Conservation (phyloP, 2,113 vertebrate genomes). For the Anser cygnoides region DNA sequence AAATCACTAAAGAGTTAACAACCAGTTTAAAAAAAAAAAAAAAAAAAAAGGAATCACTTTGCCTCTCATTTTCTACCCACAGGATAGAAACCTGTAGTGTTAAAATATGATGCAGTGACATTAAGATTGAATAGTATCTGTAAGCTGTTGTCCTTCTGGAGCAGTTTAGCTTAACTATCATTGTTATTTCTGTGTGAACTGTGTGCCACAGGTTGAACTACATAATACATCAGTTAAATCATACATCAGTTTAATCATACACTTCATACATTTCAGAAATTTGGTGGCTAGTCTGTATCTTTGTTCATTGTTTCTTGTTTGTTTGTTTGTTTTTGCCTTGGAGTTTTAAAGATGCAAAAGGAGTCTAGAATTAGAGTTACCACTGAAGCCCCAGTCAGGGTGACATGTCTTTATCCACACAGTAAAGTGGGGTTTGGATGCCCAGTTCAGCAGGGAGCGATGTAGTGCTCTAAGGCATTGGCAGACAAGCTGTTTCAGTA, state of each 20-base stretch:
- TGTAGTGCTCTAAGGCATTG: not conserved
- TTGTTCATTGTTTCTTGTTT: not conserved
- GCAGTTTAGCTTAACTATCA: not conserved
- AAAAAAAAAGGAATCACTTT: not conserved
- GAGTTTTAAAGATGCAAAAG: not conserved
- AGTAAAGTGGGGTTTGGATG: not conserved
- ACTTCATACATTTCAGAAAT: not conserved
- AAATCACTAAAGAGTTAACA: not conserved
- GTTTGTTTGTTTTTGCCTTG: not conserved
- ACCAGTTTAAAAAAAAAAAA: not conserved
- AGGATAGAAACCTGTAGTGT: not conserved
- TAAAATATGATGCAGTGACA: not conserved
- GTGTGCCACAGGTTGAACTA: not conserved
- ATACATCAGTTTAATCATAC: not conserved
- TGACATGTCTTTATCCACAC: not conserved
- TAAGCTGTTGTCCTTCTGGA: not conserved
- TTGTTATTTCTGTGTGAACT: not conserved
- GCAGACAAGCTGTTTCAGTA: not conserved
- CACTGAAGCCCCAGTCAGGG: not conserved
- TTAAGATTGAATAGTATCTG: not conserved
- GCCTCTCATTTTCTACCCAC: not conserved
- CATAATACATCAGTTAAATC: too few species aligned
- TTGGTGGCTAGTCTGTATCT: not conserved
- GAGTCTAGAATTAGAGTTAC: not conserved
- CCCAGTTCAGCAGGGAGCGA: not conserved